A percentile compares a stretch with the other conserved stretches of the same genome.
Evolutionary conservation across 2,113 vertebrate genomes (phyloP).

Genomic region (Apteryx owenii): DNA sequence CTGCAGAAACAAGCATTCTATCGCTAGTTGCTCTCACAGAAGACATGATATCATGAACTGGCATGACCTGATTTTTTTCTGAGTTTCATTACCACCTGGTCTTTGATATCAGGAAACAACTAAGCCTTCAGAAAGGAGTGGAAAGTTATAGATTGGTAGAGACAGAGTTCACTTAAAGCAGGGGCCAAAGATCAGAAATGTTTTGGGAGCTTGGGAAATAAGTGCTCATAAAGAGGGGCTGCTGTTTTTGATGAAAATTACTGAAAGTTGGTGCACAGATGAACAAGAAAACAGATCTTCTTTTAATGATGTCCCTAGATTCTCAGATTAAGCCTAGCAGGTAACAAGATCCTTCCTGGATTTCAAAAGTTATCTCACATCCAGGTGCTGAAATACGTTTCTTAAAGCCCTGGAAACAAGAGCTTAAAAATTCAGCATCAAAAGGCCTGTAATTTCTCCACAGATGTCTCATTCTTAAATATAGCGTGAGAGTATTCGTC

Average conservation of each 20-base stretch:
- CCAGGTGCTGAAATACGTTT: slow-evolving; percentile 44
- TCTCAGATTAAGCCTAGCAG: slow-evolving; percentile 28
- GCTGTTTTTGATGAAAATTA: slow-evolving; percentile 46
- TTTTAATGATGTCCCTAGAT: slow-evolving; percentile 56
- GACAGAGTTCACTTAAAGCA: not conserved
- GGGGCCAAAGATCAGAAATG: slow-evolving; percentile 22
- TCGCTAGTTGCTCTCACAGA: not conserved
- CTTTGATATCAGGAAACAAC: not conserved
- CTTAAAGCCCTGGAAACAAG: slow-evolving; percentile 43
- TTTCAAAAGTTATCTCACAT: slow-evolving; percentile 52
- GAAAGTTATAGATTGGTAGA: not conserved
- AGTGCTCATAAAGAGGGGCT: not conserved
- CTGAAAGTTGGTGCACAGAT: not conserved
- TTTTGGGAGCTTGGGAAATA: slow-evolving; percentile 18
- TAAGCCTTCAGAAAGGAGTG: not conserved
- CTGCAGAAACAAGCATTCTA: not conserved
- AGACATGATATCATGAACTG: not conserved
- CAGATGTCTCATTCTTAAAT: slow-evolving; percentile 36
- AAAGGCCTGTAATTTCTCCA: slow-evolving; percentile 31
- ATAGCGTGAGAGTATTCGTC: rapidly evolving
- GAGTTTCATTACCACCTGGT: not conserved
- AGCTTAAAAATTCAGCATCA: slow-evolving; percentile 54
- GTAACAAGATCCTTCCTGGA: slow-evolving; percentile 16
- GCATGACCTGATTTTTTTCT: not conserved
- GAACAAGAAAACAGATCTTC: slow-evolving; percentile 46